A percentile compares a stretch with the other conserved stretches of the same genome.
Evolutionary conservation across 2,113 vertebrate species (phyloP).

Genomic region (Hiodon tergisus): DNA sequence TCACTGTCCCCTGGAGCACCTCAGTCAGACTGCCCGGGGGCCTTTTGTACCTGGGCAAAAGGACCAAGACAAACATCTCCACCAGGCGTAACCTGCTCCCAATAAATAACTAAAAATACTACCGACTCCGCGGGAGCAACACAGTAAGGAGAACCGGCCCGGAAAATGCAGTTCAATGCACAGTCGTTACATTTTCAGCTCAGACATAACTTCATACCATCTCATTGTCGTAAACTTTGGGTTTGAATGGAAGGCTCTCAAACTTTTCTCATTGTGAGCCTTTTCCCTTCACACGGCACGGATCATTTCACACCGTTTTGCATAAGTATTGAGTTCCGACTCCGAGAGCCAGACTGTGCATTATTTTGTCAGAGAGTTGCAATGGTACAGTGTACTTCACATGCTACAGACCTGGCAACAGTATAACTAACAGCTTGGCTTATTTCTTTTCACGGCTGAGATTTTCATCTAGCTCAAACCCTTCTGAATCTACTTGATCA

Average conservation of each 20-base stretch:
- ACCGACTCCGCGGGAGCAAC: not conserved
- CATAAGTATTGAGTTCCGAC: too few species aligned
- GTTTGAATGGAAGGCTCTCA: not conserved
- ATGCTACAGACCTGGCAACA: not conserved
- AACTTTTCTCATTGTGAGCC: not conserved
- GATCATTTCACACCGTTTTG: too few species aligned
- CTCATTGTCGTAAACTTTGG: not conserved
- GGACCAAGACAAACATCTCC: too few species aligned
- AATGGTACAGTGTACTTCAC: not conserved
- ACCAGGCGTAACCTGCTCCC: too few species aligned
- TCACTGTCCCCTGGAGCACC: not conserved
- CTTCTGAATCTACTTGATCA: not conserved
- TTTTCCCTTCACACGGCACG: not conserved
- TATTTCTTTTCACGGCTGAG: not conserved
- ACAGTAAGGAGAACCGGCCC: not conserved
- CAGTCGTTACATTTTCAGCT: not conserved
- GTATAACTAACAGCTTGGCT: not conserved
- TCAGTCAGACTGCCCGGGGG: not conserved
- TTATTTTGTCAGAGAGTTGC: too few species aligned
- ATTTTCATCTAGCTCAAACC: constrained; percentile 2
- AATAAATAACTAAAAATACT: not conserved
- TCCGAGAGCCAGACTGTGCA: too few species aligned
- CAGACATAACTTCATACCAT: not conserved
- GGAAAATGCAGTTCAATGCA: not conserved
- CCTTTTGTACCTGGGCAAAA: not conserved